Conservation (phyloP, 2,113 vertebrate genomes). For the Sinocyclocheilus maitianheensis region DNA sequence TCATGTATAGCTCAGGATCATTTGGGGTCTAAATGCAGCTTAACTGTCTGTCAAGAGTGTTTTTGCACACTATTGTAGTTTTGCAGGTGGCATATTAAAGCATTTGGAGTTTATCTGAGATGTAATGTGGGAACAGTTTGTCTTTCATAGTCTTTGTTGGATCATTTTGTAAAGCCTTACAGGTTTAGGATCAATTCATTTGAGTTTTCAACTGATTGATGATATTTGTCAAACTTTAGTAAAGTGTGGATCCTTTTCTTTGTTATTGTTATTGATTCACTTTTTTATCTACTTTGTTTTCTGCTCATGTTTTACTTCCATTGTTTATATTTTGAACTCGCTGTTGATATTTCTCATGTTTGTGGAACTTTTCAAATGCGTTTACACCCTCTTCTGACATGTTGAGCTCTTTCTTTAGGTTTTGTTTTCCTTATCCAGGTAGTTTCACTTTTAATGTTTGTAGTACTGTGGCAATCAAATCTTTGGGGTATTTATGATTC, state of each 20-base stretch:
- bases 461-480: not conserved
- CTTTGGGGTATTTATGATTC: not conserved
- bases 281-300: not conserved
- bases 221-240: not conserved
- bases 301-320: not conserved
- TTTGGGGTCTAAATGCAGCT: not conserved
- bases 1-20: not conserved
- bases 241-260: not conserved
- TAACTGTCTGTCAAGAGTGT: not conserved
- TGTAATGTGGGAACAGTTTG: not conserved
- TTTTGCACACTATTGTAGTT: not conserved
- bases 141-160: not conserved
- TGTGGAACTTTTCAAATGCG: not conserved
- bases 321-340: not conserved
- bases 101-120: not conserved
- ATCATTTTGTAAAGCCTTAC: too few relatives aligned
- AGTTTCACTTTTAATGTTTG: constrained; percentile 30
- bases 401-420: not conserved
- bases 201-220: not conserved
- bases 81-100: constrained; percentile 15
- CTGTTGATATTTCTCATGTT: not conserved
- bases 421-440: not conserved
- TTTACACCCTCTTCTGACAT: not conserved
- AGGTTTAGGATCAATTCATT: not conserved
- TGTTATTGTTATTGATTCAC: not conserved